phyloP scores from a whole-genome alignment of 2,797 vertebrate species.

The Apogon hyalosoma region DNA sequence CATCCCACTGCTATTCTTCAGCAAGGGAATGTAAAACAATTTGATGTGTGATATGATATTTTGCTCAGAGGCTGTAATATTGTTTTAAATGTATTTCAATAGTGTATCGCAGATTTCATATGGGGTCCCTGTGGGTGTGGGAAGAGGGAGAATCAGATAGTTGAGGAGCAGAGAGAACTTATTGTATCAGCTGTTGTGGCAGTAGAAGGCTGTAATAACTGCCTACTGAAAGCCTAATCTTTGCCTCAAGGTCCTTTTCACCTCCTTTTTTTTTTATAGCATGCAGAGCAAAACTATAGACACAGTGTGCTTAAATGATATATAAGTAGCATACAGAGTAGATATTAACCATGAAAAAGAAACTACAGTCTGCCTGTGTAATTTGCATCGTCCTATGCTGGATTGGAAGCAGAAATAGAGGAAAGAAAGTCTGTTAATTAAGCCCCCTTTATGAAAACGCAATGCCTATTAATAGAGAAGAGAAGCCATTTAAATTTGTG shows the following conservation, averaged over 20 bases:
- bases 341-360: constrained; percentile 36
- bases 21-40: constrained; percentile 51
- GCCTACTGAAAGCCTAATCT: constrained; percentile 21
- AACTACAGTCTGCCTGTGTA: constrained; percentile 28
- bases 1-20: constrained; percentile 47
- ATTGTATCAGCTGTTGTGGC: constrained; percentile 43
- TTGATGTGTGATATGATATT: constrained; percentile 53
- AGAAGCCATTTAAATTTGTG: constrained; percentile 67
- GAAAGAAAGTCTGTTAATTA: constrained; percentile 79
- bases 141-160: constrained; percentile 45
- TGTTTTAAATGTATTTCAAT: constrained; percentile 64
- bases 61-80: constrained; percentile 46
- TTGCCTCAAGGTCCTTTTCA: constrained; percentile 16
- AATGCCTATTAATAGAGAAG: constrained; percentile 74
- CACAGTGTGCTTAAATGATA: neutral
- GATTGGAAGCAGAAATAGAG: constrained; percentile 52
- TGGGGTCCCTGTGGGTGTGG: constrained; percentile 30
- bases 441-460: constrained; percentile 70
- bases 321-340: neutral
- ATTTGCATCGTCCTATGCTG: constrained; percentile 23
- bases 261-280: constrained; percentile 15
- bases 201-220: constrained; percentile 12
- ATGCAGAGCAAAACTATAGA: neutral
- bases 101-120: constrained; percentile 47
- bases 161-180: constrained; percentile 43